Conservation (phyloP, 2,888 invertebrate genomes). For the Gymnosoma rotundatum region DNA sequence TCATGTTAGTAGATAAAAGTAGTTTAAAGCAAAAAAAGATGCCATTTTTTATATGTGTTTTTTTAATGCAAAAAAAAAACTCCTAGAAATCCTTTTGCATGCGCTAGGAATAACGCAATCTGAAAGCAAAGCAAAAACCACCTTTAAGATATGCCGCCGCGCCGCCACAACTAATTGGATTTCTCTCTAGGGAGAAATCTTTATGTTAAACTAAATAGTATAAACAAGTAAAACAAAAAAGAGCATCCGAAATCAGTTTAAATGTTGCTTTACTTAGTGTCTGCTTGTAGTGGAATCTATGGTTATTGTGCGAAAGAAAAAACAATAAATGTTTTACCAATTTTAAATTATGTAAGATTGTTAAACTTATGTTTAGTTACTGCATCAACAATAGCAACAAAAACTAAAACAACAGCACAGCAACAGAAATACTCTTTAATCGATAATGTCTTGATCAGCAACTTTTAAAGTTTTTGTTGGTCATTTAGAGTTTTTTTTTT, state of each 20-base stretch:
- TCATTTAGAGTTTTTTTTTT: not conserved
- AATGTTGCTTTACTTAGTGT: conserved; percentile 50
- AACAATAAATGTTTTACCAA: conserved; percentile 65
- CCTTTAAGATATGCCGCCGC: conserved; percentile 76
- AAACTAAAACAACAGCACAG: conserved; percentile 22
- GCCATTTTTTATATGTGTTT: not conserved
- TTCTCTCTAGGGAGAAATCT: conserved; percentile 77
- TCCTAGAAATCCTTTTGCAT: conserved; percentile 75
- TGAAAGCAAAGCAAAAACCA: conserved; percentile 35
- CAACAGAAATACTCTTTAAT: conserved; percentile 65
- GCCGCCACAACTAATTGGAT: conserved; percentile 80
- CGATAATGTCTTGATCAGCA: conserved; percentile 80
- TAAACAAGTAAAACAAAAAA: not conserved
- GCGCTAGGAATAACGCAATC: conserved; percentile 68
- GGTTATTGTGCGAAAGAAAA: not conserved
- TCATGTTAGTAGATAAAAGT: conserved; percentile 49
- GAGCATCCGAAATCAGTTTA: conserved; percentile 55
- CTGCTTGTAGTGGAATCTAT: not conserved
- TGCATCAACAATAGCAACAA: conserved; percentile 35
- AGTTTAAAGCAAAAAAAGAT: conserved; percentile 12
- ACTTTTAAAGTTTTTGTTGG: conserved; percentile 28
- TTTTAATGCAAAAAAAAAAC: not conserved
- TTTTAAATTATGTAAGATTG: conserved; percentile 66
- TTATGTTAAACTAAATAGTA: conserved; percentile 42
- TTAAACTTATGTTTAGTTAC: conserved; percentile 37